phyloP scores from a whole-genome alignment of 2,888 invertebrate genomes.

The Ophion obscuratus region DNA sequence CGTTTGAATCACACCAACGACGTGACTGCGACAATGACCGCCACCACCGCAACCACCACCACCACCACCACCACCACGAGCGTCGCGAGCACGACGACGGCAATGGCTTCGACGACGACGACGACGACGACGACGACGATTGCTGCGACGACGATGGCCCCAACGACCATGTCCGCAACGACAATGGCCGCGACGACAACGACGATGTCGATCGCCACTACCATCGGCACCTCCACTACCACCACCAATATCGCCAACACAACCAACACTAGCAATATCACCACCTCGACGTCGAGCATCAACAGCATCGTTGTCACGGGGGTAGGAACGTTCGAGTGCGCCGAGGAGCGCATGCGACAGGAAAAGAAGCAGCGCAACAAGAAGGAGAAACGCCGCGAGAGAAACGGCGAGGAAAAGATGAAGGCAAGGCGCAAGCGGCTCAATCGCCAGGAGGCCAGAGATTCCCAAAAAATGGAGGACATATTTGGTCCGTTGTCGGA shows the following conservation, averaged over 20 bases:
- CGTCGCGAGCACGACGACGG: background rate
- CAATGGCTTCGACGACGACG: no score
- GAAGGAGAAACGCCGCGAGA: constrained; percentile 82
- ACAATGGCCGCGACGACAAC: no score
- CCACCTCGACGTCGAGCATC: constrained; percentile 6
- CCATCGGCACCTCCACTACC: constrained; percentile 19
- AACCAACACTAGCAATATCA: background rate
- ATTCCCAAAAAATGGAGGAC: constrained; percentile 90
- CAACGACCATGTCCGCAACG: no score
- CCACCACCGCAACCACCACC: constrained; percentile 34
- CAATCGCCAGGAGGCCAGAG: constrained; percentile 87
- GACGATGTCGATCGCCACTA: background rate
- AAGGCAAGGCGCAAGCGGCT: constrained; percentile 81
- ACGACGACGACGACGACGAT: no score
- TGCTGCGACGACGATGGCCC: no score
- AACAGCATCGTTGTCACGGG: background rate
- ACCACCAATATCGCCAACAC: constrained; percentile 45
- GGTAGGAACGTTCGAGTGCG: constrained; percentile 70
- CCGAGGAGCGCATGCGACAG: constrained; percentile 81
- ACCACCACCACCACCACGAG: background rate
- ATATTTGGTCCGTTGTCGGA: constrained; percentile 95
- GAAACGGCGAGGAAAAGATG: constrained; percentile 82
- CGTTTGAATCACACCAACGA: constrained; percentile 73
- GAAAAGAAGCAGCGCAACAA: constrained; percentile 84
- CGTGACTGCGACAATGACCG: constrained; percentile 60